Percentiles rank a stretch among this genome's conserved stretches.
Conservation (phyloP, 2,113 vertebrate species). For the Amia ocellicauda region DNA sequence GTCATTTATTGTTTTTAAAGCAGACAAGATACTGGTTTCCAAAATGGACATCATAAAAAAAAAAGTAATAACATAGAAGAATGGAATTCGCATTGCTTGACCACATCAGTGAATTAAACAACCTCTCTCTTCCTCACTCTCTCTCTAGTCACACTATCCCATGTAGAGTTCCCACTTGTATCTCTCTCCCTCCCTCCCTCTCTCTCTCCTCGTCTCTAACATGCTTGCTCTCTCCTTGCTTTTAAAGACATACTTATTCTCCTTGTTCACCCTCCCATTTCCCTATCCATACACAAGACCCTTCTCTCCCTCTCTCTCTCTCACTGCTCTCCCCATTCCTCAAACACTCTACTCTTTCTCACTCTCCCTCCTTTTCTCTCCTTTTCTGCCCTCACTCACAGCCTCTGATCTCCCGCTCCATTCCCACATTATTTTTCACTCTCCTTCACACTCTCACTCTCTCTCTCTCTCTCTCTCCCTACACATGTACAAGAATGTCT, state of each 20-base stretch:
- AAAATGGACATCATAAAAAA: not conserved
- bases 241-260: no score
- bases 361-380: not conserved
- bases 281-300: no score
- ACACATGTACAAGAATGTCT: constrained; percentile 62
- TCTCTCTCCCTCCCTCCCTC: constrained; percentile 33
- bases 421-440: constrained; percentile 46
- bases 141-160: constrained; percentile 39
- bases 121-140: constrained; percentile 42
- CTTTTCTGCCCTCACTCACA: not conserved
- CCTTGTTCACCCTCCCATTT: no score
- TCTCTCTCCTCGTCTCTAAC: not conserved
- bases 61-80: not conserved
- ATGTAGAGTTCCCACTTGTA: no score
- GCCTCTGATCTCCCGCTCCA: not conserved
- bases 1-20: not conserved
- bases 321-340: not conserved
- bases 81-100: not conserved
- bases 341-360: no score
- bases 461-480: not conserved
- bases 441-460: not conserved
- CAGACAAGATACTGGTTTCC: not conserved
- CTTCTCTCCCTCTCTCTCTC: not conserved
- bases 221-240: no score
- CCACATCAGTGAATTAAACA: not conserved